Evolutionary conservation across 2,888 invertebrate species (phyloP), one percentile per base, ranked within the genome.

Genomic region (Danaus chrysippus): DNA sequence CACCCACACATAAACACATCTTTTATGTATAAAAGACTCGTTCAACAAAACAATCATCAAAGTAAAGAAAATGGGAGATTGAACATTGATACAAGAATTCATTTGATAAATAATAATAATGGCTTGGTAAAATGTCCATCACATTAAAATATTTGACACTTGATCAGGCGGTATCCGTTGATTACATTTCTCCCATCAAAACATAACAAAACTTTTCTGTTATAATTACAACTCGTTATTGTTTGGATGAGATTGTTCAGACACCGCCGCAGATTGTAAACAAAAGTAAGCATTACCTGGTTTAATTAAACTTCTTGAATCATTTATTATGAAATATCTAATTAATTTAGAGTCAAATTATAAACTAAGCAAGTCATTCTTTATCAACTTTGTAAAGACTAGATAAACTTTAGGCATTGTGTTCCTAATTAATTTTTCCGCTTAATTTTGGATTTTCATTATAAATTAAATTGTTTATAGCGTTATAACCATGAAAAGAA

Each of bases 161-260:
- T 74, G 73, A 72, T 59, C 59, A 64, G 61, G 62, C 65, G 65
- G 65, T 64, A 67, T 79, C 79, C 77, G 82, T 81, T 84, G 80
- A 83, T 84, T 84, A 83, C 78, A 82, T 82, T 84, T 83, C 77
- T 77, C 75, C 76, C 76, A 75, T 78, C 77, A 79, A 72, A 71
- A 70, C 68, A 70, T 67, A 63, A 68, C 71, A 70, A 73, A 73
- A 73, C 65, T 70, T 71, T 64, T 66, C 65, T 54, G 62, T 65
- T 69, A 71, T 70, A 71, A 72, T 68, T 72, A 68, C 70, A 65
- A 62, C 66, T 68, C 65, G 69, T 69, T 70, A 69, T 70, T 72
- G 69, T 70, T 69, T 59, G 65, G 66, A 70, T 67, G 68, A 70
- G 59, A 69, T 70, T 70, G 68, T 65, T 68, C 67, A 64, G 63